Percentiles rank a stretch among this genome's conserved stretches.
These are phyloP conservation scores for Euplexia lucipara DNA, from an alignment of 2,888 invertebrate genomes.

Conservation along the genomic window DNA sequence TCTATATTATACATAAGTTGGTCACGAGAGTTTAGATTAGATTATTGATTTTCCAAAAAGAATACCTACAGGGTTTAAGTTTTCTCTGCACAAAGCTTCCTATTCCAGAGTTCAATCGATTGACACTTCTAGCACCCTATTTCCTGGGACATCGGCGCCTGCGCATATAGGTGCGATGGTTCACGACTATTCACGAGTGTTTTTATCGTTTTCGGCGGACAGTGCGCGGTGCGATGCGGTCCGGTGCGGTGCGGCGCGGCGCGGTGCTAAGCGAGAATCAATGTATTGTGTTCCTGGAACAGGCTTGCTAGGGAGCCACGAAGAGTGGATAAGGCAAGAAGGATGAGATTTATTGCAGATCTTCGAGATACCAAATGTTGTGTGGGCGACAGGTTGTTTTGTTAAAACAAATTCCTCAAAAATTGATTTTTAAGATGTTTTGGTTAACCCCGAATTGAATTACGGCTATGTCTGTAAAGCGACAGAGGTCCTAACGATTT, in stretches of 20 bases:
- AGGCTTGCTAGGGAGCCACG: conserved; percentile 66
- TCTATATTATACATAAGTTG: too few relatives aligned
- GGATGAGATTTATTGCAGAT: conserved; percentile 26
- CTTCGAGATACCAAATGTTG: background rate
- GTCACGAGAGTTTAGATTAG: too few relatives aligned
- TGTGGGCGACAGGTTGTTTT: conserved; percentile 1
- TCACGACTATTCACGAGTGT: conserved; percentile 61
- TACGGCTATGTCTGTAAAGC: background rate
- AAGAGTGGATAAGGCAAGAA: conserved; percentile 71
- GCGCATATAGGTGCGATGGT: conserved; percentile 65
- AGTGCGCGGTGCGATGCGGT: conserved; percentile 50
- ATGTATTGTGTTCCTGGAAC: conserved; percentile 87
- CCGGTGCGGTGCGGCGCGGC: conserved; percentile 66
- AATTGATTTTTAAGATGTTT: background rate
- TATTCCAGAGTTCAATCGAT: conserved; percentile 3
- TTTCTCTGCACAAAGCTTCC: too few relatives aligned
- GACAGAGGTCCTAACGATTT: background rate
- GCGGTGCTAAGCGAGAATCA: conserved; percentile 87
- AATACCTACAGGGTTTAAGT: too few relatives aligned
- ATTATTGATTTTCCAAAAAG: too few relatives aligned
- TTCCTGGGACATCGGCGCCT: conserved; percentile 65
- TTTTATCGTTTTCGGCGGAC: conserved; percentile 70
- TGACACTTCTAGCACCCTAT: conserved; percentile 49
- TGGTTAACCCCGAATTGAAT: background rate
- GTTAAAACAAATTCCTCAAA: background rate